Evolutionary conservation across 2,888 invertebrate genomes (phyloP).

Genomic region (Calameuta filiformis): DNA sequence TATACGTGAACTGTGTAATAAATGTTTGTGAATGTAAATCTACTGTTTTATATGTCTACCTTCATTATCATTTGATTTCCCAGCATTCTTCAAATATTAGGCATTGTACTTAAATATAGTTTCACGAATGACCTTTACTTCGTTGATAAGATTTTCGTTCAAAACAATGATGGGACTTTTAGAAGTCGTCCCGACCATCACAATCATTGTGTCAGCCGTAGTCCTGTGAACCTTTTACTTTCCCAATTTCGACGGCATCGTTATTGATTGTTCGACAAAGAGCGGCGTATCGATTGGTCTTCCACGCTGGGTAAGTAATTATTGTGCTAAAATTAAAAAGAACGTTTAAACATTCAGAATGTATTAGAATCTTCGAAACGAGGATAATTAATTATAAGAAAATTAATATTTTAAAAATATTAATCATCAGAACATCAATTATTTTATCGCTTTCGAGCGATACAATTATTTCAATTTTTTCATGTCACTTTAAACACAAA

Average conservation of each 20-base stretch:
- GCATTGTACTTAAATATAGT: neutral
- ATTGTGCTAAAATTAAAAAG: neutral
- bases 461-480: neutral
- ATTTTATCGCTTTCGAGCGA: neutral
- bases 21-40: neutral
- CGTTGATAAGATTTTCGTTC: constrained; percentile 23
- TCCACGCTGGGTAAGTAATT: neutral
- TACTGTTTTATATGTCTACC: neutral
- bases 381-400: neutral
- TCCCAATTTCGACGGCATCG: neutral
- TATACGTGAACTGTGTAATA: neutral
- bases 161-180: constrained; percentile 18
- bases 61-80: neutral
- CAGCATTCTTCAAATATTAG: neutral
- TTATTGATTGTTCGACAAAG: neutral
- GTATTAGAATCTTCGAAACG: neutral
- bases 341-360: neutral
- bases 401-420: neutral
- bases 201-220: neutral
- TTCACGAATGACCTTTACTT: constrained; percentile 22
- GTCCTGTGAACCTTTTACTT: neutral
- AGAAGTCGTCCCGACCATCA: neutral
- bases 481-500: neutral
- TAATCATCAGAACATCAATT: neutral
- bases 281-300: neutral